Base-by-base conservation (phyloP, 2,888 invertebrate species). In the Drosophila acutilabella region DNA sequence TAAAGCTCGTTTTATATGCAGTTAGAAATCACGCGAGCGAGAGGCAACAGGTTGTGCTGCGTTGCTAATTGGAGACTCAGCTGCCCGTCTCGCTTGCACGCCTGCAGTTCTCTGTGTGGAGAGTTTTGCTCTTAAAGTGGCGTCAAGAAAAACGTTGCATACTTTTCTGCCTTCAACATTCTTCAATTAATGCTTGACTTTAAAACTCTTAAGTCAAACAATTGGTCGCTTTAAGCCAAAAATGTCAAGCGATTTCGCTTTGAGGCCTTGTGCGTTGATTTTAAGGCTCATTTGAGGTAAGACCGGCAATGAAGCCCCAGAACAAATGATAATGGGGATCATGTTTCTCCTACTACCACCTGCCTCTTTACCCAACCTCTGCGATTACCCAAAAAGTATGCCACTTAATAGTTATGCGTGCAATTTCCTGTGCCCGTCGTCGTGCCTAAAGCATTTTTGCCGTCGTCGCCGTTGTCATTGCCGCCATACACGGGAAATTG, bases 331-430 rank as follows among this genome's bases (percentile, higher is more conserved):
- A 75, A 80, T 83, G 75, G 50, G 64, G 7, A 13, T 2, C 18
- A 44, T 40, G 13, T 36, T 13, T 36, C 36, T 11, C 11, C 33
- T 33, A 23, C 23, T 6, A 8, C 6, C 2, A 30, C 30, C 30
- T 7, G 30, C 30, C 30, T 30, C 7, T 4, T 13, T 13, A 36
- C 36, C 36, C 36, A 36, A 36, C 0, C 18, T 14, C 40, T 30
- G 30, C 11, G 14, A 38, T 20, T 50, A 11, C 40, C 30, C 26
- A 53, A 53, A 61, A 65, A 75, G 74, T 71, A 80, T 75, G 83
- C 85, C 68, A 87, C 85, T 87, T 85, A 89, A 89, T 88, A 88
- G 88, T 86, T 88, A 86, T 88, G 88, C 81, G 74, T 78, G 83
- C 77, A 88, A 83, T 86, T 86, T 88, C 88, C 88, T 75, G 83